Base-by-base conservation (phyloP, 2,113 vertebrate species). In the Protobothrops flavoviridis region DNA sequence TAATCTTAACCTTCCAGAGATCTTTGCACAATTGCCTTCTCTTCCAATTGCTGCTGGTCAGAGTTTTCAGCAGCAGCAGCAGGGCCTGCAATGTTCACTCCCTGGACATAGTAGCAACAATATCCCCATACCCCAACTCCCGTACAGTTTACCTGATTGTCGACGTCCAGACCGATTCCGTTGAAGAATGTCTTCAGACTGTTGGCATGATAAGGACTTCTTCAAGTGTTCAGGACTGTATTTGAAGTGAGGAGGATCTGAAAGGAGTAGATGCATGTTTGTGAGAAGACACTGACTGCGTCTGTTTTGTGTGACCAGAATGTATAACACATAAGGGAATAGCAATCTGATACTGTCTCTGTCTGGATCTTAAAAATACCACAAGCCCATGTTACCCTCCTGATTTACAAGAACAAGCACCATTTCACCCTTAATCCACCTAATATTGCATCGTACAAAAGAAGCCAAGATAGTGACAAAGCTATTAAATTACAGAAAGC, bases 161-260 rank as follows among this genome's bases (percentile, higher is more conserved):
- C 99, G 98, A 89, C 99, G 98, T 17, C 97, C 98, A 88, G 98
- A 98, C 20, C 97, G 95, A 0, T 56, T 95, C 0, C 94, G 95
- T 1, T 89, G 87, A 6, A 97, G 94, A 64, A 98, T 96, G 57
- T 98, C 98, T 0, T 97, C 98, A 24, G 95, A 15, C 43, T 96
- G 94, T 24, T 98, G 97, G 93, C 95, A 98, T 53, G 98, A 98
- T 97, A 98, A 97, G 0, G 97, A 95, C 95, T 98, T 99, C 97
- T 99, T 99, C 94, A 98, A 95, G 91, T 96, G 97, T 95, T 99
- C 98, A 0, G 99, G 99, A 94, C 99, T 99, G 39, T 97, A 98
- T 85, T 98, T 98, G 96, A 98, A 98, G 95, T 97, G 98, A 57
- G 97, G 97, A 57, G 98, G 98, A 96, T 98, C 98, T 94, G 96